phyloP scores from a whole-genome alignment of 2,797 vertebrate genomes.

The Alauda arvensis region DNA sequence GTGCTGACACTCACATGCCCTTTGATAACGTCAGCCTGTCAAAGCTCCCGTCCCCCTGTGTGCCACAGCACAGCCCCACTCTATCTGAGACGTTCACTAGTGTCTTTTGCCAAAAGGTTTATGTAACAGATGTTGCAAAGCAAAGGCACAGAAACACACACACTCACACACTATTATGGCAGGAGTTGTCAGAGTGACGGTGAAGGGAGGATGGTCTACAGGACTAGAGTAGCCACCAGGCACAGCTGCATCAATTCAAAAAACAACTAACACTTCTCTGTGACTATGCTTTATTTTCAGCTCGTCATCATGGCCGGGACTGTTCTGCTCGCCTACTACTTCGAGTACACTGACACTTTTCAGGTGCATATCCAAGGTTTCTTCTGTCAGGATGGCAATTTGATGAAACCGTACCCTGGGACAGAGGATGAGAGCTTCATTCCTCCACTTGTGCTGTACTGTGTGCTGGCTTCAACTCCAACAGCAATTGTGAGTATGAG shows the following conservation, averaged over 20 bases:
- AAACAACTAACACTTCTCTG: constrained; percentile 65
- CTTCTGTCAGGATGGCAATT: constrained; percentile 95
- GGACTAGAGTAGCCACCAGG: constrained; percentile 35
- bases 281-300: constrained; percentile 89
- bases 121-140: constrained; percentile 66
- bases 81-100: constrained; percentile 34
- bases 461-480: constrained; percentile 90
- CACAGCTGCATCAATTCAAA: constrained; percentile 18
- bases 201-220: constrained; percentile 46
- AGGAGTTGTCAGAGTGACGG: constrained; percentile 34
- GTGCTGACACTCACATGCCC: not conserved
- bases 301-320: constrained; percentile 97
- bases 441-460: constrained; percentile 92
- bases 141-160: not conserved
- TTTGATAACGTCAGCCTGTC: not conserved
- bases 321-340: constrained; percentile 94
- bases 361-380: constrained; percentile 95
- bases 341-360: constrained; percentile 95
- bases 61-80: not conserved
- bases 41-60: not conserved
- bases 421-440: constrained; percentile 91
- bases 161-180: not conserved
- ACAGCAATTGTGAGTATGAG: constrained; percentile 88
- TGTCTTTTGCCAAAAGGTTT: constrained; percentile 64
- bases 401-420: constrained; percentile 97